Conservation (phyloP, 1,140 invertebrate species). For the Atta cephalotes region DNA sequence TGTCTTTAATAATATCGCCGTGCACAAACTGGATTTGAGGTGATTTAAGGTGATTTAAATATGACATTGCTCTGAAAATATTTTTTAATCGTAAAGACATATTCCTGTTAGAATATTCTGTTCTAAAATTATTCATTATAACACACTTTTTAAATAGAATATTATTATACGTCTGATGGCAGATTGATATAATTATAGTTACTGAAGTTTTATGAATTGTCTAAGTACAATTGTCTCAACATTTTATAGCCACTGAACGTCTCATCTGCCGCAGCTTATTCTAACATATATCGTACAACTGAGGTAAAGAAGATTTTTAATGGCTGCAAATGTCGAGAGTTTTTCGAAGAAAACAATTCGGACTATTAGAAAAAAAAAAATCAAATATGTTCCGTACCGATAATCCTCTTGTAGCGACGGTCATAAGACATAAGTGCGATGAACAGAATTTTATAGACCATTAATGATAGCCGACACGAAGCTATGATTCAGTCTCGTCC, state of each 20-base stretch:
- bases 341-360: conserved; percentile 4
- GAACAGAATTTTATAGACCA: conserved; percentile 67
- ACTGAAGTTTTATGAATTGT: neutral
- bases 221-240: neutral
- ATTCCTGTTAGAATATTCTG: neutral
- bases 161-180: too few species aligned
- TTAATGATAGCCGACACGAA: conserved; percentile 63
- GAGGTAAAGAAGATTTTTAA: conserved; percentile 22
- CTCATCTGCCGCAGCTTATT: neutral
- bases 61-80: neutral
- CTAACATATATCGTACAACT: neutral
- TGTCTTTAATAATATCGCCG: neutral
- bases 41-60: neutral
- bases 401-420: neutral
- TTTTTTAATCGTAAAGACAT: neutral
- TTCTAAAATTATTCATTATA: neutral
- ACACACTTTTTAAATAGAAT: neutral
- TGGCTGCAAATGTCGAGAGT: conserved; percentile 9
- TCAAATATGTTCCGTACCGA: neutral
- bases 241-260: neutral
- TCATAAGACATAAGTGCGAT: conserved; percentile 32
- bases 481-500: conserved; percentile 63
- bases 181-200: conserved; percentile 2
- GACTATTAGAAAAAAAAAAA: conserved; percentile 1
- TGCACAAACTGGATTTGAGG: neutral